Conservation (phyloP, 2,797 vertebrate species). For the Psittacula derbiana region DNA sequence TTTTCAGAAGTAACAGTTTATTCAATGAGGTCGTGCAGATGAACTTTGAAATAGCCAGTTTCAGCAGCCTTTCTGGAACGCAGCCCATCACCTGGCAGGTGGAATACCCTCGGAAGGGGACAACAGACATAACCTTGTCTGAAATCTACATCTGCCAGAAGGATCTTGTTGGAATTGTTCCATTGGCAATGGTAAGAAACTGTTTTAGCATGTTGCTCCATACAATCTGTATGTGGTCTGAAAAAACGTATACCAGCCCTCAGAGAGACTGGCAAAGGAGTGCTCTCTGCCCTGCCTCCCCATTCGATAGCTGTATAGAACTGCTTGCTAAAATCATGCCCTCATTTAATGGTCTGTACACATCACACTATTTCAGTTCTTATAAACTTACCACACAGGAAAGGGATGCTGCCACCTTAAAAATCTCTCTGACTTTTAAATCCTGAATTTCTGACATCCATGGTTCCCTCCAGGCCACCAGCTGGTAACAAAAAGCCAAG, state of each 20-base stretch:
- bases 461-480: background rate
- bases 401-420: background rate
- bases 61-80: slow-evolving; percentile 86
- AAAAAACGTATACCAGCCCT: background rate
- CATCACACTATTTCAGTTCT: background rate
- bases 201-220: background rate
- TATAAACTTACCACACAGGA: background rate
- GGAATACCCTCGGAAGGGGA: slow-evolving; percentile 85
- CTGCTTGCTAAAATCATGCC: background rate
- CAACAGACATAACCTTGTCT: slow-evolving; percentile 83
- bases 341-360: background rate
- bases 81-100: slow-evolving; percentile 95
- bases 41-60: slow-evolving; percentile 89
- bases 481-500: background rate
- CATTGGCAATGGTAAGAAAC: slow-evolving; percentile 91
- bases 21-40: slow-evolving; percentile 89
- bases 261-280: background rate
- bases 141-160: slow-evolving; percentile 91
- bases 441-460: background rate
- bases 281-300: background rate
- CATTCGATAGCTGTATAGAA: background rate
- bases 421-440: background rate
- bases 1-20: slow-evolving; percentile 80
- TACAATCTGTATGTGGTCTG: background rate
- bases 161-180: slow-evolving; percentile 89